Evolutionary conservation across 2,797 vertebrate species (phyloP).

Genomic region (Xenopus petersii): DNA sequence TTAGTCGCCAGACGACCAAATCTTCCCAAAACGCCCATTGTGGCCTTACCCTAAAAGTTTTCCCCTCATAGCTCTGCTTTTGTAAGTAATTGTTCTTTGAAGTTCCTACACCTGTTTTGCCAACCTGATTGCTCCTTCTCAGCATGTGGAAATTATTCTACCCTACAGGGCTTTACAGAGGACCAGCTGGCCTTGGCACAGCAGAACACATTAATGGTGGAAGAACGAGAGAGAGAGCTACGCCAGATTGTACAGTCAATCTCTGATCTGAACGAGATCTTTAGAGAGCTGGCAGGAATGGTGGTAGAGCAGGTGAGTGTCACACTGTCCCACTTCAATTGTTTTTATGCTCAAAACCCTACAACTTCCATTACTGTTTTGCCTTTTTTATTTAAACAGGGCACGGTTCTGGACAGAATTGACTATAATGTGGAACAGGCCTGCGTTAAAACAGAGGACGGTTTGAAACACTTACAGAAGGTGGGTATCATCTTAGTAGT

Average conservation of each 20-base stretch:
- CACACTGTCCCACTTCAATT: not conserved
- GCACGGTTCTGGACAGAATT: constrained; percentile 94
- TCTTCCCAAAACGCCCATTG: too few relatives aligned
- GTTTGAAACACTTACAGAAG: constrained; percentile 94
- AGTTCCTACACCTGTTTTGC: too few relatives aligned
- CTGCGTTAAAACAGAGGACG: constrained; percentile 93
- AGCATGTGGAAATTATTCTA: too few relatives aligned
- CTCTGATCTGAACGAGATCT: constrained; percentile 94
- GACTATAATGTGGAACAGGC: constrained; percentile 96
- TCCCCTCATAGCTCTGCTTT: too few relatives aligned
- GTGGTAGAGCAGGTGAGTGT: constrained; percentile 71
- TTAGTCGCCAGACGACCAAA: too few relatives aligned
- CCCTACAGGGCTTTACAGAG: constrained; percentile 84
- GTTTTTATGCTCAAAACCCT: too few relatives aligned
- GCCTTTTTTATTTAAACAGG: constrained; percentile 63
- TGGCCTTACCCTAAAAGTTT: too few relatives aligned
- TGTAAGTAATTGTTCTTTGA: too few relatives aligned
- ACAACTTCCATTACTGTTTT: not conserved
- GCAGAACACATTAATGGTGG: constrained; percentile 87
- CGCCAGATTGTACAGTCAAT: constrained; percentile 95
- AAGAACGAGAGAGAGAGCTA: constrained; percentile 90
- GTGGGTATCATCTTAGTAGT: constrained; percentile 60
- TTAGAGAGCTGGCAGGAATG: constrained; percentile 89
- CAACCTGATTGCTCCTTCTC: too few relatives aligned
- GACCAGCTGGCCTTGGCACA: constrained; percentile 88